Evolutionary conservation across 1,140 invertebrate species (phyloP).

Genomic region (Drosophila quadrilineata): DNA sequence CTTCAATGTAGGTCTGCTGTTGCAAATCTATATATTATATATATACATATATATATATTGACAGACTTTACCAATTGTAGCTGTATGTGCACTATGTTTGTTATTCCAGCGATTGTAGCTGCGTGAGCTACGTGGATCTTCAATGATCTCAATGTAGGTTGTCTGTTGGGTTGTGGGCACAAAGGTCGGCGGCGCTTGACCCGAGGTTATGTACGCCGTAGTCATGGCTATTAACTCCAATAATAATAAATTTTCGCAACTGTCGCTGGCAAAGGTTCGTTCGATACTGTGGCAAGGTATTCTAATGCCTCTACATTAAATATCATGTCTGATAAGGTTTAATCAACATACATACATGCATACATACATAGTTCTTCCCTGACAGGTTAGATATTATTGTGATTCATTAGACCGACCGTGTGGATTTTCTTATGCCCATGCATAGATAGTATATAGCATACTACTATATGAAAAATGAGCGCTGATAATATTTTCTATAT

Average conservation of each 20-base stretch:
- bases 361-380: neutral
- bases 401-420: slow-evolving; percentile 22
- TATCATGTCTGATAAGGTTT: slow-evolving; percentile 17
- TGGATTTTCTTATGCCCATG: neutral
- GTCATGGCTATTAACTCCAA: slow-evolving; percentile 26
- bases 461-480: slow-evolving; percentile 4
- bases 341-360: slow-evolving; percentile 8
- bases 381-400: slow-evolving; percentile 12
- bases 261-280: neutral
- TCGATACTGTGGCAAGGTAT: neutral
- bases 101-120: slow-evolving; percentile 10
- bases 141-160: slow-evolving; percentile 36
- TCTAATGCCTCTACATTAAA: no score
- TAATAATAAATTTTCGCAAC: neutral
- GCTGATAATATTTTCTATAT: slow-evolving; percentile 11
- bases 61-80: slow-evolving; percentile 25
- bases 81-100: slow-evolving; percentile 18
- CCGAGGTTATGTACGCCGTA: slow-evolving; percentile 40
- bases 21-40: no score
- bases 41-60: neutral
- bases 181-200: slow-evolving; percentile 26
- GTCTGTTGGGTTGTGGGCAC: slow-evolving; percentile 13
- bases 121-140: slow-evolving; percentile 5
- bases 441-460: no score
- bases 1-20: no score